Percentiles rank a stretch among this genome's conserved stretches.
Conservation (phyloP, 2,113 vertebrate species). For the Phylloscopus trochiloides region DNA sequence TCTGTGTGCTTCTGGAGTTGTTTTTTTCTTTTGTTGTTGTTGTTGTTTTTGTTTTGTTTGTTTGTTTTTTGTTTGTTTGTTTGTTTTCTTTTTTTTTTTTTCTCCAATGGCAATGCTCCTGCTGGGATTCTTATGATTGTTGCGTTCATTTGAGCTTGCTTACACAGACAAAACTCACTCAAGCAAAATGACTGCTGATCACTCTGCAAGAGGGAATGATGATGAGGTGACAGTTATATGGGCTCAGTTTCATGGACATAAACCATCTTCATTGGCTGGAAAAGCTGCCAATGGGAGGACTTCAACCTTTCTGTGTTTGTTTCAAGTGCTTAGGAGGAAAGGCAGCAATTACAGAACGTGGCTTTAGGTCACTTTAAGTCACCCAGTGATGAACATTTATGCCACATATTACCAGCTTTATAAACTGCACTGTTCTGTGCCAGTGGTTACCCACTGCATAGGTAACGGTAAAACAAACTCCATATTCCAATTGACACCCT, state of each 20-base stretch:
- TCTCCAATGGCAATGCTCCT: background rate
- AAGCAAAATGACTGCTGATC: slow-evolving; percentile 29
- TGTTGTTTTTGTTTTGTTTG: no score
- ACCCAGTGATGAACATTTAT: slow-evolving; percentile 51
- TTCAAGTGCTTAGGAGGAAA: background rate
- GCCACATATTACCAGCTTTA: slow-evolving; percentile 59
- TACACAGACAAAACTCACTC: slow-evolving; percentile 46
- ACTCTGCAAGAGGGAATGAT: background rate
- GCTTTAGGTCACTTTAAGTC: slow-evolving; percentile 48
- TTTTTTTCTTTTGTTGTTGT: no score
- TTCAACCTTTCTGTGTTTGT: background rate
- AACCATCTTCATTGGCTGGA: background rate
- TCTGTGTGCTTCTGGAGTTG: background rate
- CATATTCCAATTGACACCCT: slow-evolving; percentile 72
- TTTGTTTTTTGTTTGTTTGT: no score
- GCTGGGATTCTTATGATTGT: slow-evolving; percentile 25
- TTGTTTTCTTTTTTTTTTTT: background rate
- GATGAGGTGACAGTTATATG: background rate
- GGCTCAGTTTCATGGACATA: background rate
- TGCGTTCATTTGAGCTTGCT: slow-evolving; percentile 44
- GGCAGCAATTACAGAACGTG: slow-evolving; percentile 17
- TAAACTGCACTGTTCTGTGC: slow-evolving; percentile 69
- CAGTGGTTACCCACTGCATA: slow-evolving; percentile 50
- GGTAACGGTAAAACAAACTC: slow-evolving; percentile 81
- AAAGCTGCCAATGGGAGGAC: background rate